Percentiles rank a stretch among this genome's conserved stretches.
Evolutionary conservation across 1,140 invertebrate genomes (phyloP).

Genomic region (Riptortus pedestris): DNA sequence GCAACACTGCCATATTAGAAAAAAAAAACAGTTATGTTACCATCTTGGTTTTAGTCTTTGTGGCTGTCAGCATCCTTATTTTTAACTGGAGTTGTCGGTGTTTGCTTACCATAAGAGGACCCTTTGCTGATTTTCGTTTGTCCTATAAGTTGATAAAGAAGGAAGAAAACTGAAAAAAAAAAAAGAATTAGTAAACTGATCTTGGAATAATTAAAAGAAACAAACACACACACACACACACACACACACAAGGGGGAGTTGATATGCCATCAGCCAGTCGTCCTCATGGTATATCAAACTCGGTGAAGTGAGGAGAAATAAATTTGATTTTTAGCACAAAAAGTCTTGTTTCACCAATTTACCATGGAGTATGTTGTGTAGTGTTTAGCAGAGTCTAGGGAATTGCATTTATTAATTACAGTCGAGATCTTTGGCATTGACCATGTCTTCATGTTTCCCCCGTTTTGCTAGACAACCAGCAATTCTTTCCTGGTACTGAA

Average conservation of each 20-base stretch:
- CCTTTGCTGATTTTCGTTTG: slow-evolving; percentile 74
- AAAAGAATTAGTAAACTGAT: background rate
- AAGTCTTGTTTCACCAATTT: too few species aligned
- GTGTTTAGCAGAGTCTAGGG: too few species aligned
- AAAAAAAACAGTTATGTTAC: background rate
- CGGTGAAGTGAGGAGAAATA: background rate
- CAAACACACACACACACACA: too few species aligned
- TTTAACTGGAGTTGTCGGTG: slow-evolving; percentile 31
- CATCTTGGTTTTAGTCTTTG: background rate
- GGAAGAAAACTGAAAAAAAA: slow-evolving; percentile 57
- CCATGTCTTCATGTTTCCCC: too few species aligned
- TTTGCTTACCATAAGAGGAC: slow-evolving; percentile 60
- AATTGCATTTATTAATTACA: too few species aligned
- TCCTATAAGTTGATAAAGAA: slow-evolving; percentile 66
- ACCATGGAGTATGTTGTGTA: too few species aligned
- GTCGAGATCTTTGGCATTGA: too few species aligned
- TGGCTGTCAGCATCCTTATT: background rate
- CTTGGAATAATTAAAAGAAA: background rate
- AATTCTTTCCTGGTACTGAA: too few species aligned
- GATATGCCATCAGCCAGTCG: background rate
- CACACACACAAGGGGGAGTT: background rate
- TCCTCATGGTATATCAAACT: background rate
- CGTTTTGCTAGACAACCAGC: too few species aligned
- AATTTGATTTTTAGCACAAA: background rate
- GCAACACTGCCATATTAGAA: background rate